phyloP scores from a whole-genome alignment of 1,140 invertebrate species.

The Brachystomella parvula region DNA sequence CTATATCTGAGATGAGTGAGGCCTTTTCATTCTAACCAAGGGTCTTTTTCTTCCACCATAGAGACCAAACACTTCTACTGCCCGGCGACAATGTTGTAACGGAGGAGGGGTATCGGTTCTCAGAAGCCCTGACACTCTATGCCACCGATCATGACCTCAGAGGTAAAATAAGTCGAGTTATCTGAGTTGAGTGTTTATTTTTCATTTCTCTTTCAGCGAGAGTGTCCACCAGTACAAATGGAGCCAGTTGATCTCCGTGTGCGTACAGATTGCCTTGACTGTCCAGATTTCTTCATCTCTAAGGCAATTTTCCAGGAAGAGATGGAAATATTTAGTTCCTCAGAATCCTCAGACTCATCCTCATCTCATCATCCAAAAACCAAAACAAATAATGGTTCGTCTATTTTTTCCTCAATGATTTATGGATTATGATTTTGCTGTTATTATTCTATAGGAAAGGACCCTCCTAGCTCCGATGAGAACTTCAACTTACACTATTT shows the following conservation, averaged over 20 bases:
- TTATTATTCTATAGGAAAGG: neutral
- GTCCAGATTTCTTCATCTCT: conserved; percentile 6
- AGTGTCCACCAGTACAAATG: neutral
- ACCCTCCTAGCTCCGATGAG: neutral
- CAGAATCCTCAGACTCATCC: conserved; percentile 2
- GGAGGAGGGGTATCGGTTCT: no score
- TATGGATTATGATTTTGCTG: no score
- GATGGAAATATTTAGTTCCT: conserved; percentile 7
- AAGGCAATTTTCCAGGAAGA: conserved; percentile 3
- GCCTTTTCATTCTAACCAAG: no score
- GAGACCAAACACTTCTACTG: no score
- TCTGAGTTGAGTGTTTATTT: neutral
- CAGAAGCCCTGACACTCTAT: neutral
- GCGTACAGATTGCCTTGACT: neutral
- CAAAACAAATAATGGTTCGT: neutral
- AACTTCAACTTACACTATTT: conserved; percentile 42
- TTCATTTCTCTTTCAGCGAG: neutral
- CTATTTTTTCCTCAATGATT: neutral
- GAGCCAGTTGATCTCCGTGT: neutral
- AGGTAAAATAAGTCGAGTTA: neutral
- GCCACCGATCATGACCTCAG: conserved; percentile 7
- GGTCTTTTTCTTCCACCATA: no score
- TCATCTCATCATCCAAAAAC: neutral
- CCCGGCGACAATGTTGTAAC: no score
- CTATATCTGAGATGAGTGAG: no score